Conservation (phyloP, 2,797 vertebrate species). For the Sphenodon punctatus region DNA sequence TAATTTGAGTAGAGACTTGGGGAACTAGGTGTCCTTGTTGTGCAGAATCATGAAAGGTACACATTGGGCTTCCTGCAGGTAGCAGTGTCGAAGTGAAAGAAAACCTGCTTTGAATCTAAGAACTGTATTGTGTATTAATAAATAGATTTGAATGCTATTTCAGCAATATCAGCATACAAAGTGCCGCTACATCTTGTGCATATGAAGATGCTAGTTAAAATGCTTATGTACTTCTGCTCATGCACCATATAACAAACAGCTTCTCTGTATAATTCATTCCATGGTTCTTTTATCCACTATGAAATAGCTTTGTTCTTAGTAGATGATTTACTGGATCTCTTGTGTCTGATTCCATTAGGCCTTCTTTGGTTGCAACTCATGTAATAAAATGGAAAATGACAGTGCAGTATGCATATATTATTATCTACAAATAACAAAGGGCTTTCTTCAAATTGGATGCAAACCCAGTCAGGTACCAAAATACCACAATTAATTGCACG, state of each 20-base stretch:
- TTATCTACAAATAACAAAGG: slow-evolving; percentile 8
- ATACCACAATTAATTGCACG: background rate
- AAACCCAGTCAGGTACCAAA: slow-evolving; percentile 4
- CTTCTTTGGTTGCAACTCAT: slow-evolving; percentile 35
- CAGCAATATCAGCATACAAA: background rate
- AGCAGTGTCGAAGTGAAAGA: slow-evolving; percentile 6
- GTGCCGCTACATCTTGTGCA: background rate
- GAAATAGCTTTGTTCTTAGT: slow-evolving; percentile 15
- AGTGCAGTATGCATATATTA: background rate
- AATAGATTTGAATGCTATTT: background rate
- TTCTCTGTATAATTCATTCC: slow-evolving; percentile 24
- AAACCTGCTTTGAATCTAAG: slow-evolving; percentile 20
- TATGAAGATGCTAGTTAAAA: background rate
- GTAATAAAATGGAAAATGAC: slow-evolving; percentile 36
- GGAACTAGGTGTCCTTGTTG: background rate
- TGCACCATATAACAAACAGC: background rate
- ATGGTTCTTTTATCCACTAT: slow-evolving; percentile 1
- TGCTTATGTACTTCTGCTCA: background rate
- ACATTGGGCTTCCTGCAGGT: slow-evolving; percentile 8
- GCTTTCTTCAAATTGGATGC: background rate
- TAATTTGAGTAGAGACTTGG: background rate
- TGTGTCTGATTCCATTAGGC: background rate
- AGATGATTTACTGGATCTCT: slow-evolving; percentile 27
- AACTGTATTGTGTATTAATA: slow-evolving; percentile 23
- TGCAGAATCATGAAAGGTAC: too few relatives aligned